Percentiles rank a stretch among this genome's conserved stretches.
Evolutionary conservation across 2,888 invertebrate species (phyloP).

Genomic region (Unio delphinus): DNA sequence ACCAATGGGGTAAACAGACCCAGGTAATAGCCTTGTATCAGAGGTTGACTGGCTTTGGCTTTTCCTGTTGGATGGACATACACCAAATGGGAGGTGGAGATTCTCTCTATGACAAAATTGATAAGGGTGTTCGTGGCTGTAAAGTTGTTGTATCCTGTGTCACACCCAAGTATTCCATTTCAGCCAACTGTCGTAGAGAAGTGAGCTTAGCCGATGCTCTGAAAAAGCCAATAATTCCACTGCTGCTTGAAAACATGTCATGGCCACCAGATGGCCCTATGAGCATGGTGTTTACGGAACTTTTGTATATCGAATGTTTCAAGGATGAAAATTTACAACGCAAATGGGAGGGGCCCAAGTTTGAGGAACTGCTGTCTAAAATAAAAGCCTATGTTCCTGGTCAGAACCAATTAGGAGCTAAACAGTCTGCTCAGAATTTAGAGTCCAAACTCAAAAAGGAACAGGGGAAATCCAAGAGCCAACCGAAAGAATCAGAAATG

Average conservation of each 20-base stretch:
- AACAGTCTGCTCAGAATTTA: no score
- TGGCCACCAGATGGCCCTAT: conserved; percentile 69
- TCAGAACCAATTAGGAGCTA: no score
- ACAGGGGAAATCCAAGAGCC: not conserved
- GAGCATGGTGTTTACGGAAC: conserved; percentile 65
- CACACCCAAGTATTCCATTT: conserved; percentile 65
- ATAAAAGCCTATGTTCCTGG: conserved; percentile 8
- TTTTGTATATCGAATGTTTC: conserved; percentile 61
- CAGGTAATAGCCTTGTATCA: conserved; percentile 60
- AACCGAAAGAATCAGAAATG: no score
- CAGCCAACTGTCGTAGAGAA: conserved; percentile 68
- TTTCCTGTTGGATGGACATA: conserved; percentile 68
- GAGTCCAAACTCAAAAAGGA: no score
- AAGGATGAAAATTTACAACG: conserved; percentile 37
- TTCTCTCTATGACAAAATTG: conserved; percentile 69
- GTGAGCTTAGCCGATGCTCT: conserved; percentile 65
- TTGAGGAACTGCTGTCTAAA: conserved; percentile 47
- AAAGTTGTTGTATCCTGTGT: conserved; percentile 63
- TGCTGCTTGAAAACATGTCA: conserved; percentile 61
- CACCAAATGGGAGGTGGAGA: conserved; percentile 70
- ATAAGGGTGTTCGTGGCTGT: conserved; percentile 60
- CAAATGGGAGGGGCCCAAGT: conserved; percentile 48
- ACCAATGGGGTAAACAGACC: conserved; percentile 68
- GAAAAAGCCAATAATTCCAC: conserved; percentile 65
- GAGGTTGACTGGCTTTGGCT: conserved; percentile 54